Evolutionary conservation across 2,797 vertebrate genomes (phyloP), one percentile per base, ranked within the genome.

Genomic region (Chanos chanos): DNA sequence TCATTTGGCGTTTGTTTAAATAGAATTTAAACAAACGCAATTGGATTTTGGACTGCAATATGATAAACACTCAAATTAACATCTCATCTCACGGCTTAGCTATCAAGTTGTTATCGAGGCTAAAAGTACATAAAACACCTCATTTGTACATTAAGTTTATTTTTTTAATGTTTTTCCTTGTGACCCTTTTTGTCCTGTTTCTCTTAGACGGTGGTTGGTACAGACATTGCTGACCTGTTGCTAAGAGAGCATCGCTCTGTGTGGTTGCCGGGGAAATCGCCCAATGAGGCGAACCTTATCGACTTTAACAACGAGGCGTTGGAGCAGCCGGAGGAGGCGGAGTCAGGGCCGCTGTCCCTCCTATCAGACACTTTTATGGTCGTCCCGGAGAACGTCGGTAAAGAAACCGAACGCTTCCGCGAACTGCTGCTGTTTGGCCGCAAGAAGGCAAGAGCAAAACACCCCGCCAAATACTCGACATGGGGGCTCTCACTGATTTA

Each of bases 231-330:
- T 0, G 97, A 99, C 70, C 89, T 99, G 22, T 27, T 99, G 75
- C 75, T 99, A 51, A 92, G 89, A 70, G 96, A 99, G 78, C 96
- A 99, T 73, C 93, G 87, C 55, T 99, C 96, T 0, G 92, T 91
- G 37, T 99, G 96, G 97, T 89, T 99, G 33, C 97, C 97, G 0
- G 97, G 96, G 19, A 99, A 98, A 73, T 95, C 95, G 1, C 97
- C 97, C 18, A 94, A 95, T 1, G 95, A 99, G 71, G 92, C 96
- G n/a, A 99, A 99, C 77, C 72, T 99, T 73, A 99, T 99, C 1
- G 97, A 99, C 77, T 99, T 99, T 56, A 97, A 86, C 70, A 96
- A 92, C 0, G 96, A 99, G 64, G 92, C 94, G 0, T 70, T 96
- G 75, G 92, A 89, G 19, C 90, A 85, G 8, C 90, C 80, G 0